Evolutionary conservation across 2,797 vertebrate genomes (phyloP), one percentile per base, ranked within the genome.

Genomic region (Peromyscus melanophrys): DNA sequence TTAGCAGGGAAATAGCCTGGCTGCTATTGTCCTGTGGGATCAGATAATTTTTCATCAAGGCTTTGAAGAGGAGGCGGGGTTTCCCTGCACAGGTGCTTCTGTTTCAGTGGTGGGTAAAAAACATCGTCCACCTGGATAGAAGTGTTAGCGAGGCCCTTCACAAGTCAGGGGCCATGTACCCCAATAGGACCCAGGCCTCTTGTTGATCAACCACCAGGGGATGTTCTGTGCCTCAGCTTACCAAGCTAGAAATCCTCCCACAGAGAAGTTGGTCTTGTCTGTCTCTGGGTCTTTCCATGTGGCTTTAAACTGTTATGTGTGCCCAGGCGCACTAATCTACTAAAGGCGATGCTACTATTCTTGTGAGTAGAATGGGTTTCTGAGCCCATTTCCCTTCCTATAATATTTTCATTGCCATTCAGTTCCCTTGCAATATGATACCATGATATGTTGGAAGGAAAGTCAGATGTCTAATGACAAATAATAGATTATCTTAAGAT

Each of bases 11-110:
- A 80, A 57, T 57, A 83, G 84, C 89, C 88, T 95, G 75, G 77
- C 57, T 88, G 57, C 49, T 55, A 7, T 92, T 96, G 85, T 96
- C 95, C 93, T 92, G n/a, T 37, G 91, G 49, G 86, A 92, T 91
- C 92, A 96, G 86, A 88, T 94, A 40, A 76, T 84, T 93, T 90
- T 95, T 78, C 49, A 85, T 89, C 55, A 73, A 82, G 65, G 57
- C 40, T 95, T 89, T 95, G 91, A 75, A n/a, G 25, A 40, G 67
- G 43, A 63, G 83, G 75, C 13, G 57, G 16, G 0, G 21, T 12
- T 57, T 0, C 8, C 0, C 4, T 3, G 1, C 1, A 1, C 5
- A 7, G 87, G 73, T 82, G 52, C 27, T 12, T 71, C 29, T 25
- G 11, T 90, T 89, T 84, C 73, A 34, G 40, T 67, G 3, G 10